These are phyloP conservation scores for Drosophila insularis DNA, from an alignment of 1,140 invertebrate species.

Conservation along the genomic window DNA sequence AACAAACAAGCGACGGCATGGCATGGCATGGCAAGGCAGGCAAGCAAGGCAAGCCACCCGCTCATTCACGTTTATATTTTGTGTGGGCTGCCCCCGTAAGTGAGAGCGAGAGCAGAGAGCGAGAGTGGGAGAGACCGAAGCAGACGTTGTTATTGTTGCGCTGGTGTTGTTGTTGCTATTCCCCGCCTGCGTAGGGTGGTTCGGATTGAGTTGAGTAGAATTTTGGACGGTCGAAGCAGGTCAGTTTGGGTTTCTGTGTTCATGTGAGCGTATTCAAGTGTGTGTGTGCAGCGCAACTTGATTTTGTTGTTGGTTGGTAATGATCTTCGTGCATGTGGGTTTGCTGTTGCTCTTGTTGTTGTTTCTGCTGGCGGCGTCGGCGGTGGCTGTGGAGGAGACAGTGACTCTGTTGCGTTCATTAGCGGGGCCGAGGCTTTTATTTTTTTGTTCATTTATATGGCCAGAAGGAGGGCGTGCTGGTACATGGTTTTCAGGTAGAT, in stretches of 20 bases:
- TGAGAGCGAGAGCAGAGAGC: slow-evolving; percentile 45
- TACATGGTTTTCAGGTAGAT: slow-evolving; percentile 67
- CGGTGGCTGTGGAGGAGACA: slow-evolving; percentile 52
- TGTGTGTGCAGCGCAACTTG: slow-evolving; percentile 62
- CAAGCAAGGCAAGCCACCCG: slow-evolving; percentile 69
- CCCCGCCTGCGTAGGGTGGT: slow-evolving; percentile 62
- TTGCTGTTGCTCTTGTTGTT: slow-evolving; percentile 50
- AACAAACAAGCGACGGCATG: slow-evolving; percentile 62
- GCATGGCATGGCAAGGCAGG: slow-evolving; percentile 29
- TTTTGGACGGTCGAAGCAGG: slow-evolving; percentile 67
- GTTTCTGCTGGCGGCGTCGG: slow-evolving; percentile 19
- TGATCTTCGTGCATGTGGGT: slow-evolving; percentile 79
- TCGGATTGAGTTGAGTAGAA: slow-evolving; percentile 52
- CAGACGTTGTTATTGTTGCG: slow-evolving; percentile 17
- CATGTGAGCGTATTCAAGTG: not conserved
- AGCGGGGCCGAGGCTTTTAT: slow-evolving; percentile 65
- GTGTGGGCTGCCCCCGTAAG: slow-evolving; percentile 45
- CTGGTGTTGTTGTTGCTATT: not conserved
- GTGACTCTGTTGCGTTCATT: slow-evolving; percentile 75
- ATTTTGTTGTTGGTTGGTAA: slow-evolving; percentile 72
- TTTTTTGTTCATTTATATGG: slow-evolving; percentile 63
- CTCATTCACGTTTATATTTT: slow-evolving; percentile 68
- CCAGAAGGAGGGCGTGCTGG: slow-evolving; percentile 65
- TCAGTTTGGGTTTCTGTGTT: slow-evolving; percentile 59
- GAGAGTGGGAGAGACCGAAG: slow-evolving; percentile 55